Conservation (phyloP, 2,888 invertebrate species). For the Phymatocera aterrima region DNA sequence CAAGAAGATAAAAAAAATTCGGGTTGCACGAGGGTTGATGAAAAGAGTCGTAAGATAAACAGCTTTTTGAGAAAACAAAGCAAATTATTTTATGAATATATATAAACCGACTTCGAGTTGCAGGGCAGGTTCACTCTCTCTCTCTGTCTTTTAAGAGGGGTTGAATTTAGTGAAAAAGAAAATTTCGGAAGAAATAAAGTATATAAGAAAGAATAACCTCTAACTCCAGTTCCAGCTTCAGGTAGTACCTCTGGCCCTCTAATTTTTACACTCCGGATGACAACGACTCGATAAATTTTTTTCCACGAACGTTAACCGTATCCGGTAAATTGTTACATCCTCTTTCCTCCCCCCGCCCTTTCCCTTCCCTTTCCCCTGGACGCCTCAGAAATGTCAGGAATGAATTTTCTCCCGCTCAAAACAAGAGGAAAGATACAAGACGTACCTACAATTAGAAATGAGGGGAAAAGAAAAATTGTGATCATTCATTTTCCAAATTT, state of each 20-base stretch:
- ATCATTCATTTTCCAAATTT: too few relatives aligned
- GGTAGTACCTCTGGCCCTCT: too few relatives aligned
- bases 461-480: too few relatives aligned
- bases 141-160: too few relatives aligned
- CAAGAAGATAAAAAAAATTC: neutral
- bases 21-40: neutral
- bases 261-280: conserved; percentile 37
- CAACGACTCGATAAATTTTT: conserved; percentile 22
- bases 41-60: conserved; percentile 60
- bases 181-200: conserved; percentile 2
- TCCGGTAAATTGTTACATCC: neutral
- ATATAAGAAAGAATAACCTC: neutral
- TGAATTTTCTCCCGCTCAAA: neutral
- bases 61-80: conserved; percentile 65
- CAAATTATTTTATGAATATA: conserved; percentile 67
- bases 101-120: too few relatives aligned
- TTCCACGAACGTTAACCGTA: conserved; percentile 1
- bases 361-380: too few relatives aligned
- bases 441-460: too few relatives aligned
- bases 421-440: neutral
- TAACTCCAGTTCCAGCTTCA: too few relatives aligned
- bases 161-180: conserved; percentile 37
- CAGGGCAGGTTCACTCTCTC: too few relatives aligned
- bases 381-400: too few relatives aligned
- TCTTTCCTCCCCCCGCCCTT: neutral